A percentile compares a stretch with the other conserved stretches of the same genome.
These are phyloP conservation scores for Paradoxurus hermaphroditus DNA, from an alignment of 2,113 vertebrate species.

Conservation along the genomic window DNA sequence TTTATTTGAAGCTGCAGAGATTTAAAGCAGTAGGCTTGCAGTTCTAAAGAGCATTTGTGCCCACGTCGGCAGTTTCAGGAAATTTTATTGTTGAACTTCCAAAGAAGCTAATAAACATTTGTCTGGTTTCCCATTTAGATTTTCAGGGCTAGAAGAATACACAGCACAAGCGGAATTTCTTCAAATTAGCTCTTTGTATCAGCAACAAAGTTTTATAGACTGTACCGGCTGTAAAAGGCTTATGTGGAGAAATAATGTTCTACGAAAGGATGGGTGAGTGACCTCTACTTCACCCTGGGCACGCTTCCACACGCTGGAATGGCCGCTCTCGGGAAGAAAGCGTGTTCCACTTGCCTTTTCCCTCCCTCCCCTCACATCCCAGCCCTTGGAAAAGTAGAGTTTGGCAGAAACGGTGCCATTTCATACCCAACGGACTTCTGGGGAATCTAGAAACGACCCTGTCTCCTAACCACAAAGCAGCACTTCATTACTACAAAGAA, in stretches of 20 bases:
- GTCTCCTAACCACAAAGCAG: background rate
- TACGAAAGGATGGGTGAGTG: background rate
- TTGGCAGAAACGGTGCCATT: background rate
- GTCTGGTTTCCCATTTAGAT: conserved; percentile 49
- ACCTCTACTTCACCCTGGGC: background rate
- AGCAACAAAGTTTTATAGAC: conserved; percentile 39
- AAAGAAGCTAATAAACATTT: conserved; percentile 65
- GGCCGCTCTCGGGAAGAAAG: background rate
- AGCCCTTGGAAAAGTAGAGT: background rate
- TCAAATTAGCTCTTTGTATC: conserved; percentile 51
- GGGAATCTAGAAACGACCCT: background rate
- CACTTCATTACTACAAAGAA: background rate
- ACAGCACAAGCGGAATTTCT: conserved; percentile 34
- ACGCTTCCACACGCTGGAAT: background rate
- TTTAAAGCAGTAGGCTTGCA: conserved; percentile 11
- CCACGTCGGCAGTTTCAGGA: conserved; percentile 23
- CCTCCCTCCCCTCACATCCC: background rate
- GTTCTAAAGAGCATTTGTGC: conserved; percentile 36
- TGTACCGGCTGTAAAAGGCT: conserved; percentile 1
- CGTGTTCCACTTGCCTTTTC: background rate
- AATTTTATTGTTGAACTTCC: conserved; percentile 66
- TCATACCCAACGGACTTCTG: background rate
- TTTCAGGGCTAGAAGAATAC: conserved; percentile 30
- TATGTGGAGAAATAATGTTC: background rate
- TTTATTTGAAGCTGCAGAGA: conserved; percentile 20